Evolutionary conservation across 2,113 vertebrate species (phyloP), one percentile per base, ranked within the genome.

Genomic region (Hippoglossus stenolepis): DNA sequence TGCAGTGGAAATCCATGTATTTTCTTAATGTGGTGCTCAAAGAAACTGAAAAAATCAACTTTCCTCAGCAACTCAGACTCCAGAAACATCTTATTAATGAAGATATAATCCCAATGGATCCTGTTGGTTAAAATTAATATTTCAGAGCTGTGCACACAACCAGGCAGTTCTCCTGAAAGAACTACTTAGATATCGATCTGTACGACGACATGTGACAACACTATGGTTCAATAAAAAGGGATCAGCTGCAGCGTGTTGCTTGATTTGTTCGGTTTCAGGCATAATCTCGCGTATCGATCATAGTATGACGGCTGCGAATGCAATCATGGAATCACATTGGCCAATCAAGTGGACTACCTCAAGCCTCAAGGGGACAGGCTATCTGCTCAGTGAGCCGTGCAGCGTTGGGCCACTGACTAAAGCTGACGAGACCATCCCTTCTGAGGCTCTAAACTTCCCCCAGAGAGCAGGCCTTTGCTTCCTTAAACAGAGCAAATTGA

Each of bases 401-500:
- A n/a, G 77, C 83, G 62, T 66, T 67, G 77, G 81, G 59, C 82
- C 67, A 3, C 76, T 90, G 87, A 90, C 85, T 85, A 62, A 63
- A 85, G 79, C 82, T 87, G 86, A 85, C 75, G 74, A 76, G 78
- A 72, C 78, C 70, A 73, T 87, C 83, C 64, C 78, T 82, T 64
- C 64, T 65, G 79, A 63, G 53, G 57, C 69, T 80, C 85, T 86
- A 89, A 90, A 80, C 79, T 84, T 68, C 77, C 51, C 89, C 86
- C 80, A 21, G 87, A 88, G 91, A 91, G 71, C 68, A 53, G 65
- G 73, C 58, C 72, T 74, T 56, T 58, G 80, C 77, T 93, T 92
- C 89, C 86, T 88, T 92, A 90, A 93, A 92, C 79, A 80, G 80
- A 43, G 31, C 81, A 91, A 93, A 94, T 91, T 93, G 85, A 94